phyloP scores from a whole-genome alignment of 2,797 vertebrate species.

The Garrulus glandarius region DNA sequence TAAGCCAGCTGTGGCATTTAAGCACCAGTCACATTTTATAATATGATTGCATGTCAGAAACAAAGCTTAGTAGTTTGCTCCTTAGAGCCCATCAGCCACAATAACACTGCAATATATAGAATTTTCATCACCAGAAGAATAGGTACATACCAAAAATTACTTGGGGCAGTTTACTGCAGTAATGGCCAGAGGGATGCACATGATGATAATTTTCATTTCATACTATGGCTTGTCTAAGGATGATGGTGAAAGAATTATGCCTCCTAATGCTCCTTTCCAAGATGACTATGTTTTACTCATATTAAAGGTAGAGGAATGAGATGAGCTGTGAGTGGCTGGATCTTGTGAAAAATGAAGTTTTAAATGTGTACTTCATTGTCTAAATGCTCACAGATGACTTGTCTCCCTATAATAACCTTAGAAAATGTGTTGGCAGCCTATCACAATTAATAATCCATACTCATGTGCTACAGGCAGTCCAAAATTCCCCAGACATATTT shows the following conservation, averaged over 20 bases:
- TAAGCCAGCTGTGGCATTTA: background rate
- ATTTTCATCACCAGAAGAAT: background rate
- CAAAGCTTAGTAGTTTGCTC: background rate
- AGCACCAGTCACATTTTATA: background rate
- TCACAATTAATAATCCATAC: conserved; percentile 30
- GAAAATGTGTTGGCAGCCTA: conserved; percentile 20
- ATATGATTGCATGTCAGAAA: background rate
- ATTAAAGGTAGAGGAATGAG: conserved; percentile 6
- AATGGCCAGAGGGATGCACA: background rate
- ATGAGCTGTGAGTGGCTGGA: background rate
- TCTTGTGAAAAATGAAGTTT: conserved; percentile 14
- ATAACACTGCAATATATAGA: background rate
- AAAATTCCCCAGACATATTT: background rate
- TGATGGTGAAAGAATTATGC: background rate
- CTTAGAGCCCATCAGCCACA: background rate
- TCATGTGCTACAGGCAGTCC: background rate
- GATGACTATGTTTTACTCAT: background rate
- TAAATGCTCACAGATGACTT: conserved; percentile 39
- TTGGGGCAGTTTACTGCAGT: background rate
- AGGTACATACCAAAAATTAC: background rate
- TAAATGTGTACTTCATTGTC: conserved; percentile 17
- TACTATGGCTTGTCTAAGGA: background rate
- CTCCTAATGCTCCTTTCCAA: background rate
- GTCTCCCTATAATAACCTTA: conserved; percentile 5
- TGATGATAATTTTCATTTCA: background rate